Evolutionary conservation across 2,113 vertebrate species (phyloP).

Genomic region (Ophthalmotilapia sp.): DNA sequence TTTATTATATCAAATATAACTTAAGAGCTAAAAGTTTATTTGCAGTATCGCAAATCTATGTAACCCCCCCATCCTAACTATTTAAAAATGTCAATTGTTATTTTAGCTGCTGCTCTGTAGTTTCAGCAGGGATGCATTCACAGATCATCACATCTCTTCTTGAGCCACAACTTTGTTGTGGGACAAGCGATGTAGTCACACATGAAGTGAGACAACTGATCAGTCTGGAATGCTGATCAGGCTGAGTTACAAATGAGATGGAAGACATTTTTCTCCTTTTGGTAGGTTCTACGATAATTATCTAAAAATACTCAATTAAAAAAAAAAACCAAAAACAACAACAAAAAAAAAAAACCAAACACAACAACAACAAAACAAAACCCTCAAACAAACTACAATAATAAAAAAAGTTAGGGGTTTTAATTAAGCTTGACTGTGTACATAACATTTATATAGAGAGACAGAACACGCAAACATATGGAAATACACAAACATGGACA

Average conservation of each 20-base stretch:
- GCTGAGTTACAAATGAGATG: neutral
- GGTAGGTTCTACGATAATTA: neutral
- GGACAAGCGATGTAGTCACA: accelerated
- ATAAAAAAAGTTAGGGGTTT: no score
- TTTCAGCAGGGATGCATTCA: neutral
- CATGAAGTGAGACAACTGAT: neutral
- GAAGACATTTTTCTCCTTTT: neutral
- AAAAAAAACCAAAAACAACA: accelerated
- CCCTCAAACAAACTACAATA: no score
- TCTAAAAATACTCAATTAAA: neutral
- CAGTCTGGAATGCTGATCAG: neutral
- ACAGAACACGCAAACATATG: no score
- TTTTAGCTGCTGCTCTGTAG: neutral
- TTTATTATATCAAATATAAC: neutral
- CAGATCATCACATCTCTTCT: neutral
- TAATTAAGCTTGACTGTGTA: no score
- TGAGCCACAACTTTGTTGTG: neutral
- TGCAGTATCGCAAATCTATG: neutral
- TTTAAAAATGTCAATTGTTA: neutral
- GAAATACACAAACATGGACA: neutral
- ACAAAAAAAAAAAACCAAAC: no score
- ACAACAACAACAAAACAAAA: no score
- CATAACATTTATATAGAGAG: no score
- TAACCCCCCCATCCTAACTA: neutral
- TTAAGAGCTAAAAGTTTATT: neutral